Percentiles rank a stretch among this genome's conserved stretches.
phyloP scores from a whole-genome alignment of 1,140 invertebrate species.

The Oryctes rhinoceros region DNA sequence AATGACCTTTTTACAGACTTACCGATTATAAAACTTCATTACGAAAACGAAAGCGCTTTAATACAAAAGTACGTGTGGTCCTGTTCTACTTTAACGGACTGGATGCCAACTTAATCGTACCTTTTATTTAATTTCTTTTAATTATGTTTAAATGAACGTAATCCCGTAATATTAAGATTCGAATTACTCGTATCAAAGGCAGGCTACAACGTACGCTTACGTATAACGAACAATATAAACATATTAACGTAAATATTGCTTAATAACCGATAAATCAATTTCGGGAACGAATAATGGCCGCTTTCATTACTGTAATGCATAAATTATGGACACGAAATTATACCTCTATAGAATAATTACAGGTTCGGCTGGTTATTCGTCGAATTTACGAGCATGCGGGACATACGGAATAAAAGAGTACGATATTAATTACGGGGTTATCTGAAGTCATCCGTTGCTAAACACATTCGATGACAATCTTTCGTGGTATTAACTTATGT shows the following conservation, averaged over 20 bases:
- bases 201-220: not conserved
- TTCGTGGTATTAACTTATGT: slow-evolving; percentile 11
- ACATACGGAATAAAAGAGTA: slow-evolving; percentile 17
- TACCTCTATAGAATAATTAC: slow-evolving; percentile 8
- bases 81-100: no score
- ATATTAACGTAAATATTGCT: slow-evolving; percentile 27
- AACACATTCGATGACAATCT: not conserved
- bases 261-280: slow-evolving; percentile 17
- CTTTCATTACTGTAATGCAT: not conserved
- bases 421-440: slow-evolving; percentile 28
- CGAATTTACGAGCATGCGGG: slow-evolving; percentile 30
- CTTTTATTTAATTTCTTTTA: no score
- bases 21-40: no score
- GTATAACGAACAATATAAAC: not conserved
- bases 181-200: not conserved
- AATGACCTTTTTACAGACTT: no score
- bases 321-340: slow-evolving; percentile 2
- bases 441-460: slow-evolving; percentile 11
- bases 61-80: no score
- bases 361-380: slow-evolving; percentile 13
- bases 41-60: no score
- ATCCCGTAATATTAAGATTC: not conserved
- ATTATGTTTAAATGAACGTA: no score
- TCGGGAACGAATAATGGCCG: not conserved
- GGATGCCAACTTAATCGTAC: no score